These are phyloP conservation scores for Theocolax elegans DNA, from an alignment of 1,140 invertebrate species.

Conservation along the genomic window DNA sequence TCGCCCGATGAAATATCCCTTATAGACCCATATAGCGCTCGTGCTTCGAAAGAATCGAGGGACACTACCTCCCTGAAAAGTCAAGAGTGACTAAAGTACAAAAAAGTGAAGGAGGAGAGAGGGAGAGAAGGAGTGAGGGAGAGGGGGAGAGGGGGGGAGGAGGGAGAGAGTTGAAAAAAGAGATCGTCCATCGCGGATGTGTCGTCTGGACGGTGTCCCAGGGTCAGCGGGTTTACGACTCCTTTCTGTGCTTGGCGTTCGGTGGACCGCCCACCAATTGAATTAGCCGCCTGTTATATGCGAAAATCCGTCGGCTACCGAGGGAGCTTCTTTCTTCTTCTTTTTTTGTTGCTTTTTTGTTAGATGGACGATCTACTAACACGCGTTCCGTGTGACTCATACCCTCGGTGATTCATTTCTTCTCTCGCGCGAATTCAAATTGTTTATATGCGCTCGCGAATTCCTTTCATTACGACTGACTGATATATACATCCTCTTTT, in stretches of 20 bases:
- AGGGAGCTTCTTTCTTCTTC: background rate
- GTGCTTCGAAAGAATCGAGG: too few relatives aligned
- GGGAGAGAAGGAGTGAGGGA: background rate
- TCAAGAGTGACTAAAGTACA: too few relatives aligned
- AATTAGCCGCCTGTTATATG: background rate
- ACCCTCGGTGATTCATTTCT: background rate
- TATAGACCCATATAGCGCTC: too few relatives aligned
- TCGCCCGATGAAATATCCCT: too few relatives aligned
- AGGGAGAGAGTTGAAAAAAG: background rate
- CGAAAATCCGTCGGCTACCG: slow-evolving; percentile 7
- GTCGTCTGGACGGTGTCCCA: slow-evolving; percentile 8
- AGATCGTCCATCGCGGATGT: background rate
- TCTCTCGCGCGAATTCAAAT: slow-evolving; percentile 11
- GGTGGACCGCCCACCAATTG: background rate
- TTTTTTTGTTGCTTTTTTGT: too few relatives aligned
- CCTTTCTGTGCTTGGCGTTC: background rate
- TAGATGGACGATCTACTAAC: background rate
- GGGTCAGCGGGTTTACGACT: slow-evolving; percentile 21
- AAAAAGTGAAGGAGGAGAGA: background rate
- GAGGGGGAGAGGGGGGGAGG: background rate
- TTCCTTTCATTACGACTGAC: slow-evolving; percentile 29
- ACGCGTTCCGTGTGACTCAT: background rate
- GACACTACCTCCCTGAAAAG: too few relatives aligned
- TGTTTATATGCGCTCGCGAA: slow-evolving; percentile 44
- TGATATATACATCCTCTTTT: slow-evolving; percentile 25